Base-by-base conservation (phyloP, 2,888 invertebrate genomes). In the Anthophora plumipes region DNA sequence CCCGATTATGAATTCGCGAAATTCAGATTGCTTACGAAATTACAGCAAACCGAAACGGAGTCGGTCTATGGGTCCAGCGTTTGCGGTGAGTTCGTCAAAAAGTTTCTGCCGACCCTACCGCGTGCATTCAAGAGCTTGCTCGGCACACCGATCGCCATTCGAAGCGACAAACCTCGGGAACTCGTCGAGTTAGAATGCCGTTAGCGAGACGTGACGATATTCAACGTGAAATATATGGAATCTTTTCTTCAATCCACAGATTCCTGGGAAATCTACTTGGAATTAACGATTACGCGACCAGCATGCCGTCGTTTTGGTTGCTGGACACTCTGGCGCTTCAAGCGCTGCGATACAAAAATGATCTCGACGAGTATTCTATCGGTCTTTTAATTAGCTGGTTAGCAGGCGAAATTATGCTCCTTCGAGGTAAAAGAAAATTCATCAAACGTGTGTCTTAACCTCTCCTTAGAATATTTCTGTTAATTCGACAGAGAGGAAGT, bases 301-400 rank as follows among this genome's bases (percentile, higher is more conserved):
- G 81, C 22, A 83, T 78, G 77, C 57, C 63, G 20, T 59, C 83
- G 12, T 84, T 84, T 43, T 95, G 95, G 95, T 94, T 95, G 72
- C 84, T 95, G 86, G 95, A 95, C 50, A 94, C 94, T 0, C 39
- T 95, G 77, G 94, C 94, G 5, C 69, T 85, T 4, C 88, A 91
- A 60, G 46, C 89, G 63, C 5, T 90, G 5, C 68, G 73, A 8
- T 77, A 74, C 55, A 84, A 82, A 14, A 25, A 61, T 25, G 25
- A 55, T 8, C 84, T 91, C 57, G 83, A 88, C 25, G 84, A 85
- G 67, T 14, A 84, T 68, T 72, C 80, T 25, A 68, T 67, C n/a
- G 80, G 82, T 67, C 73, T 88, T 7, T 82, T 91, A 66, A 78
- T 92, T 78, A 89, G 88, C 76, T 92, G 92, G 92, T 67, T 92